A percentile compares a stretch with the other conserved stretches of the same genome.
These are phyloP conservation scores for Rallus crepitans DNA, from an alignment of 2,797 vertebrate species.

Conservation along the genomic window DNA sequence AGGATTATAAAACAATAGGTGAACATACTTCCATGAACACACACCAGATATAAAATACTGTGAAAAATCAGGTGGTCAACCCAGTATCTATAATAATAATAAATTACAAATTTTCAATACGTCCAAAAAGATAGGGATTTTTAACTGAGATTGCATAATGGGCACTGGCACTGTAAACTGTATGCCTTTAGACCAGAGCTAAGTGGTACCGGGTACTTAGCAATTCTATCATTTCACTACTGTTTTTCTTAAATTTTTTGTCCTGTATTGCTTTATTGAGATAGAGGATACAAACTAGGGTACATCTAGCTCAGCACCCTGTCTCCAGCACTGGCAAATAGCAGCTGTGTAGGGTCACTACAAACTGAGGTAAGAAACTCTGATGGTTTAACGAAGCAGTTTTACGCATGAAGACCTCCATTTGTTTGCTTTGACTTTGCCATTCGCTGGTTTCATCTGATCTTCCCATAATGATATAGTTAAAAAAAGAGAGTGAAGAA, in stretches of 20 bases:
- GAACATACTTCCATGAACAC: neutral
- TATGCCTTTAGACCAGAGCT: neutral
- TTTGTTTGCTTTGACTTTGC: neutral
- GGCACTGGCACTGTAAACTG: neutral
- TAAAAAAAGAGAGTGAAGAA: neutral
- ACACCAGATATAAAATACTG: neutral
- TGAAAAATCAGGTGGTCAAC: neutral
- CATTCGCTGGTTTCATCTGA: neutral
- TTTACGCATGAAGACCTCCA: neutral
- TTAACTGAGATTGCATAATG: neutral
- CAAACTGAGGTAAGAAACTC: neutral
- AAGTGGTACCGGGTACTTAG: neutral
- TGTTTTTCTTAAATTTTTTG: neutral
- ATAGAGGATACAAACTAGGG: neutral
- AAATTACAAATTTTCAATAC: neutral
- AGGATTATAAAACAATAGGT: neutral
- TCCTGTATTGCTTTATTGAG: neutral
- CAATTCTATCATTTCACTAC: neutral
- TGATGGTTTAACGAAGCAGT: neutral
- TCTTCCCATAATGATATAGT: neutral
- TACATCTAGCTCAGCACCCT: neutral
- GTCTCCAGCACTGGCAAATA: neutral
- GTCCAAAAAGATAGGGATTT: neutral
- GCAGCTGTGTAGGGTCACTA: neutral
- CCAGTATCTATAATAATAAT: neutral